Evolutionary conservation across 2,797 vertebrate genomes (phyloP).

Genomic region (Epinephelus coioides): DNA sequence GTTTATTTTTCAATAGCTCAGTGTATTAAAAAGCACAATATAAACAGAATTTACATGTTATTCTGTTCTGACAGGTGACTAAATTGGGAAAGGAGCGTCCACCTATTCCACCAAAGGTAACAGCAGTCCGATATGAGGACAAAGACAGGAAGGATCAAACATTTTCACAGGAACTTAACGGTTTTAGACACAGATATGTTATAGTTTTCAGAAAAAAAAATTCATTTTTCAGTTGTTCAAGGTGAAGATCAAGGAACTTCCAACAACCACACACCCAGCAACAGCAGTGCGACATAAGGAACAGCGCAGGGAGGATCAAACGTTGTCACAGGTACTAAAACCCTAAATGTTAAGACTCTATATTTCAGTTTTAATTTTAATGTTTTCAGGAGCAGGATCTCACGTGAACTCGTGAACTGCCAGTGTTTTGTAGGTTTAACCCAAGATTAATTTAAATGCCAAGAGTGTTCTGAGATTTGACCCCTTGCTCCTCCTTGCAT

Average conservation of each 20-base stretch:
- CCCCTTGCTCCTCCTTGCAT: no score
- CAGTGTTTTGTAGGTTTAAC: no score
- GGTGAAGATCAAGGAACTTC: not conserved
- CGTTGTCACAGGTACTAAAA: conserved; percentile 9
- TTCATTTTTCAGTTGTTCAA: not conserved
- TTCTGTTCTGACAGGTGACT: conserved; percentile 1
- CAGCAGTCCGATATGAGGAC: not conserved
- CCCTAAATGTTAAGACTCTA: no score
- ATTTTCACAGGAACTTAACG: not conserved
- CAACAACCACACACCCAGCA: not conserved
- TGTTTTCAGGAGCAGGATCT: no score
- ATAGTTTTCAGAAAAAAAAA: no score
- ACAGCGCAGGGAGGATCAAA: not conserved
- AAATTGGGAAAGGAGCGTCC: not conserved
- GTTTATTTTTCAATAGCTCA: no score
- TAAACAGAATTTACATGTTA: no score
- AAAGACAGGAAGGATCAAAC: not conserved
- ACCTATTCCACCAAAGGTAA: not conserved
- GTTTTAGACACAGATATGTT: not conserved
- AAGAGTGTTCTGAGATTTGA: no score
- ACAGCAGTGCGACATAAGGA: not conserved
- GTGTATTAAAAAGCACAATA: no score
- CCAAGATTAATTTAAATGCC: no score
- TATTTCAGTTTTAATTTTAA: not conserved
- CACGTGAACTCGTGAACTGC: no score